These are phyloP conservation scores for Cataglyphis livida DNA, from an alignment of 2,888 invertebrate species.

Conservation along the genomic window DNA sequence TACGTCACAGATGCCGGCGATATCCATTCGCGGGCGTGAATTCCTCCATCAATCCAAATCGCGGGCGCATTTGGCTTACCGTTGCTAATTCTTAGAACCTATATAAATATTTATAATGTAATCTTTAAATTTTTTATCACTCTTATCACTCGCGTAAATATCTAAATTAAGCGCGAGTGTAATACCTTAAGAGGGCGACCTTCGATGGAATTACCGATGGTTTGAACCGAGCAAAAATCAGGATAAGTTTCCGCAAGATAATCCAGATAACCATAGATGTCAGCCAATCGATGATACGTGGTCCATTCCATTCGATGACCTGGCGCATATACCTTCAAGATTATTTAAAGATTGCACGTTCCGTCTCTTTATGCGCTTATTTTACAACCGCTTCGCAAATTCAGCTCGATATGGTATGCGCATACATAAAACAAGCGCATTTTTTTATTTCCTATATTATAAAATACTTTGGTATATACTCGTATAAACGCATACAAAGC, in stretches of 20 bases:
- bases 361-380: constrained; percentile 37
- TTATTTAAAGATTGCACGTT: constrained; percentile 68
- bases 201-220: constrained; percentile 91
- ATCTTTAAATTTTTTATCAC: not conserved
- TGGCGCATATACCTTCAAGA: constrained; percentile 73
- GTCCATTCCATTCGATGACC: constrained; percentile 91
- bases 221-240: constrained; percentile 90
- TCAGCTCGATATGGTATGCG: constrained; percentile 59
- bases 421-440: not conserved
- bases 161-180: not conserved
- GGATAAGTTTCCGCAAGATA: constrained; percentile 91
- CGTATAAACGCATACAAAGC: not conserved
- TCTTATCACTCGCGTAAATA: not conserved
- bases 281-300: constrained; percentile 90
- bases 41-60: constrained; percentile 92
- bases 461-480: not conserved
- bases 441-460: not conserved
- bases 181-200: constrained; percentile 90
- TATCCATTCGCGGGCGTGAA: constrained; percentile 97
- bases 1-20: constrained; percentile 92
- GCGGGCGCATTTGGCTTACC: constrained; percentile 88
- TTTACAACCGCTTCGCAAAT: constrained; percentile 74
- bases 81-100: constrained; percentile 89
- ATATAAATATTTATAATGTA: not conserved
- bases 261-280: constrained; percentile 91